These are phyloP conservation scores for Malacoctenus gilli DNA, from an alignment of 2,797 vertebrate species.

Conservation along the genomic window DNA sequence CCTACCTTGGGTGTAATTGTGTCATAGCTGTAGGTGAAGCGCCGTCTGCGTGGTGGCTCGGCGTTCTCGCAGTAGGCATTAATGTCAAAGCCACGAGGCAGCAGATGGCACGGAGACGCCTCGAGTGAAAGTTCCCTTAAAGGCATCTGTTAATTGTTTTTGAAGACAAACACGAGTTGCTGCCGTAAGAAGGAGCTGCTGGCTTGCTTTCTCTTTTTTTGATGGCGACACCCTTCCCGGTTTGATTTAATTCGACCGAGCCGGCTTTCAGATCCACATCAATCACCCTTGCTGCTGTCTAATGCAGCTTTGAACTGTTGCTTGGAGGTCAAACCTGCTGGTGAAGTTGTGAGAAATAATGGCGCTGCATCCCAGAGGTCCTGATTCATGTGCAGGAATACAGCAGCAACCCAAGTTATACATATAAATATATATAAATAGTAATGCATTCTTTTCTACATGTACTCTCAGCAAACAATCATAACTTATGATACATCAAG, in stretches of 20 bases:
- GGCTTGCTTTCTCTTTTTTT: too few species aligned
- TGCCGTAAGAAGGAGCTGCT: slow-evolving; percentile 40
- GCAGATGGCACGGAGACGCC: slow-evolving; percentile 79
- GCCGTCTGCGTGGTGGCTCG: slow-evolving; percentile 39
- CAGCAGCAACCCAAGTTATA: too few species aligned
- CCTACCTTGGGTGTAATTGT: slow-evolving; percentile 29
- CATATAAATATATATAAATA: too few species aligned
- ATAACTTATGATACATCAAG: too few species aligned
- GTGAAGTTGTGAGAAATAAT: neutral
- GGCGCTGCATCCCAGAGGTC: neutral
- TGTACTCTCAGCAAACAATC: too few species aligned
- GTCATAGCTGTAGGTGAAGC: slow-evolving; percentile 48
- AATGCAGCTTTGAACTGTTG: slow-evolving; percentile 3
- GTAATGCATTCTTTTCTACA: too few species aligned
- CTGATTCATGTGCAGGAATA: too few species aligned
- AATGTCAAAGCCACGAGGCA: slow-evolving; percentile 69
- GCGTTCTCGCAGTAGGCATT: slow-evolving; percentile 61
- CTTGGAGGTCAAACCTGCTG: slow-evolving; percentile 8
- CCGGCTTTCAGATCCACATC: slow-evolving; percentile 21
- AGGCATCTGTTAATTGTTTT: slow-evolving; percentile 78
- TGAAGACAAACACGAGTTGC: slow-evolving; percentile 60
- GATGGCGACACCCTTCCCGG: slow-evolving; percentile 13
- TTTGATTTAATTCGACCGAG: slow-evolving; percentile 40
- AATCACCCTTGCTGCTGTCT: neutral
- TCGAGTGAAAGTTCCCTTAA: slow-evolving; percentile 70